Evolutionary conservation across 2,888 invertebrate species (phyloP).

Genomic region (Acleris emargana): DNA sequence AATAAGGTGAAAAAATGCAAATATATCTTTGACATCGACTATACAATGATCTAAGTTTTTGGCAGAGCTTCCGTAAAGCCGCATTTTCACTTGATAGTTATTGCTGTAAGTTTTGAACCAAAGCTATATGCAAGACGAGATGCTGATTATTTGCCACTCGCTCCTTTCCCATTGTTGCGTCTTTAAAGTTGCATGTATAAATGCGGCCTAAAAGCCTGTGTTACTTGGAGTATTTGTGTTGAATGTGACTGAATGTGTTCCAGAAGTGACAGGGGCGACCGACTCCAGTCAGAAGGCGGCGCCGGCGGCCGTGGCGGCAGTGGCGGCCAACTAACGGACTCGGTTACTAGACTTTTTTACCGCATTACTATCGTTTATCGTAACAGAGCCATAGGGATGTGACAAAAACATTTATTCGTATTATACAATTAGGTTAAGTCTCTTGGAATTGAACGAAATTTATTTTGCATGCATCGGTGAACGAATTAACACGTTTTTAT

Average conservation of each 20-base stretch:
- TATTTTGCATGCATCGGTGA: constrained; percentile 73
- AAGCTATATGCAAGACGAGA: too few species aligned
- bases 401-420: constrained; percentile 77
- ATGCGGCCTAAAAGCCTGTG: too few species aligned
- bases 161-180: too few species aligned
- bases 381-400: constrained; percentile 72
- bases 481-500: constrained; percentile 64
- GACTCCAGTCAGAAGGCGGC: constrained; percentile 60
- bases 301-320: constrained; percentile 50
- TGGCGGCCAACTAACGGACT: constrained; percentile 64
- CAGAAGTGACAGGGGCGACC: constrained; percentile 55
- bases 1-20: too few species aligned
- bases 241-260: constrained; percentile 14
- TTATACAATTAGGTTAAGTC: constrained; percentile 75
- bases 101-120: too few species aligned
- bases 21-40: too few species aligned
- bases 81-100: too few species aligned
- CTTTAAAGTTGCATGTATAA: too few species aligned
- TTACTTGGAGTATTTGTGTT: background rate
- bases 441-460: constrained; percentile 76
- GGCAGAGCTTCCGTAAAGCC: too few species aligned
- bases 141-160: too few species aligned
- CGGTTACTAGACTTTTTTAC: constrained; percentile 65
- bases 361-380: constrained; percentile 59
- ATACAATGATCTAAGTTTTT: too few species aligned